Conservation (phyloP, 2,888 invertebrate genomes). For the Melipona beecheii region DNA sequence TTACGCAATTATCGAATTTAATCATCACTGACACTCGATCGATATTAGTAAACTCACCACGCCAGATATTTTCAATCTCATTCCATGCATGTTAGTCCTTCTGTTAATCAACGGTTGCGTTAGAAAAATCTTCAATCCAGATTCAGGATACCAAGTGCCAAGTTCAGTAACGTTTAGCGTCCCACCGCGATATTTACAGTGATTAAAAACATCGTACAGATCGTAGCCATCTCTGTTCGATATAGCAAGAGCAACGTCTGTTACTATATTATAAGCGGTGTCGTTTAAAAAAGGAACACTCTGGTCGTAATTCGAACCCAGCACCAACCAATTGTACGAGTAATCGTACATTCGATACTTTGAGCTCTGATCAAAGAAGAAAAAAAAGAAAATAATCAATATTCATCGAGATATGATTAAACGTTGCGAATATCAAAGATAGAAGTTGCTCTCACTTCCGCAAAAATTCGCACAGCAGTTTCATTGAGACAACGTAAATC, state of each 20-base stretch:
- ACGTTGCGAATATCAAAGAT: not conserved
- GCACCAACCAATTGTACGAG: slow-evolving; percentile 74
- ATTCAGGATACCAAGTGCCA: slow-evolving; percentile 67
- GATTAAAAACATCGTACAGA: slow-evolving; percentile 76
- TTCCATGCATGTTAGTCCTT: slow-evolving; percentile 74
- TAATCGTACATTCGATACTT: slow-evolving; percentile 70
- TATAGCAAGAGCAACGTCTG: slow-evolving; percentile 73
- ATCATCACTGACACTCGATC: not conserved
- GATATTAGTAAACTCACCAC: slow-evolving; percentile 68
- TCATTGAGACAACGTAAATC: slow-evolving; percentile 71
- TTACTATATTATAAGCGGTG: slow-evolving; percentile 70
- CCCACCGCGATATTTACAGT: slow-evolving; percentile 73
- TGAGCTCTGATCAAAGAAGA: slow-evolving; percentile 57
- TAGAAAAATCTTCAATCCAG: slow-evolving; percentile 67
- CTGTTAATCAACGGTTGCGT: slow-evolving; percentile 70
- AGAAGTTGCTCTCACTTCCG: slow-evolving; percentile 48
- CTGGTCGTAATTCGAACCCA: slow-evolving; percentile 67
- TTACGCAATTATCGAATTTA: not conserved
- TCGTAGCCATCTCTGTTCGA: slow-evolving; percentile 53
- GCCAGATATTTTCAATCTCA: slow-evolving; percentile 71
- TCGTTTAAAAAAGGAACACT: slow-evolving; percentile 69
- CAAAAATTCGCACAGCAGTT: slow-evolving; percentile 49
- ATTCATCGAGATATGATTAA: not conserved
- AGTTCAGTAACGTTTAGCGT: slow-evolving; percentile 72
- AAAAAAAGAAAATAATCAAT: not conserved